phyloP scores from a whole-genome alignment of 2,797 vertebrate genomes.

The Hapalemur alaotrensis region DNA sequence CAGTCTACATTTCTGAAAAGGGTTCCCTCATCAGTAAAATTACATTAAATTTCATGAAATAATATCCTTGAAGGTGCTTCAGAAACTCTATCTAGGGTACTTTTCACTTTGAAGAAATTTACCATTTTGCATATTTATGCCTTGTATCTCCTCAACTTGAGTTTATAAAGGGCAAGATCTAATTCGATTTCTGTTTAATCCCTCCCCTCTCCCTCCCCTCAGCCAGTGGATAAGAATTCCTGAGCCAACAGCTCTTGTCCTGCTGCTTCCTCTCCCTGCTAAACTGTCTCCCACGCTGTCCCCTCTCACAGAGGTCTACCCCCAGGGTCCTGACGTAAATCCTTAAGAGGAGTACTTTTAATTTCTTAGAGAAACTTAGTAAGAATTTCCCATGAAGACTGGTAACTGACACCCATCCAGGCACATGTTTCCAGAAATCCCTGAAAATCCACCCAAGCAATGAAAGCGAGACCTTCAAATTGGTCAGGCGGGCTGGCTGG shows the following conservation, averaged over 20 bases:
- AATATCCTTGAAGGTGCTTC: background rate
- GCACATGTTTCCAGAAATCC: background rate
- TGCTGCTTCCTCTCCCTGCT: background rate
- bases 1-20: background rate
- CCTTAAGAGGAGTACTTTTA: background rate
- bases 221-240: background rate
- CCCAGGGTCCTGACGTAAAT: background rate
- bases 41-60: background rate
- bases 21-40: background rate
- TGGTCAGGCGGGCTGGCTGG: background rate
- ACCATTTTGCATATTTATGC: background rate
- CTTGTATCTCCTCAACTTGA: background rate
- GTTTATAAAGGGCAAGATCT: background rate
- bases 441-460: background rate
- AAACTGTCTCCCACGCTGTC: background rate
- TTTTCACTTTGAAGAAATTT: background rate
- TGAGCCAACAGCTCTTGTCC: background rate
- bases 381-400: conserved; percentile 18
- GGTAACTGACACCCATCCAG: background rate
- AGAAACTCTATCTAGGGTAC: background rate
- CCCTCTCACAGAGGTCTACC: background rate
- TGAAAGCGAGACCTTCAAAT: background rate
- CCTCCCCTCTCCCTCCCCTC: background rate
- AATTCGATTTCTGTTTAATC: background rate
- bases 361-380: background rate